A percentile compares a stretch with the other conserved stretches of the same genome.
These are phyloP conservation scores for Strigamia transsilvanica DNA, from an alignment of 2,888 invertebrate species.

Conservation along the genomic window DNA sequence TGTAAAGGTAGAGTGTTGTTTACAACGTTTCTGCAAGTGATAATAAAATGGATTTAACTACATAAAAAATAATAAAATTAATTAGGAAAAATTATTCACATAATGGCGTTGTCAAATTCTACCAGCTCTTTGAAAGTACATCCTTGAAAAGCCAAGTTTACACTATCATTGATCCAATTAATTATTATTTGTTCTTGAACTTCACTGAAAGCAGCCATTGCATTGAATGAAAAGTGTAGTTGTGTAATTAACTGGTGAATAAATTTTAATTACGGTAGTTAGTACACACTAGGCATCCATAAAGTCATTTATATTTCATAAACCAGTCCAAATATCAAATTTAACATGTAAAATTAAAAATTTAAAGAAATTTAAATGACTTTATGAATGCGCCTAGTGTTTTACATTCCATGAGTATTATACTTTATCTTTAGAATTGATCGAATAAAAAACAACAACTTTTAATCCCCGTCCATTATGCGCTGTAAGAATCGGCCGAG, in stretches of 20 bases:
- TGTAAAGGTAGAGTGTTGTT: not conserved
- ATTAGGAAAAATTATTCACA: not conserved
- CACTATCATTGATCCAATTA: not conserved
- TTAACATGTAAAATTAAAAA: too few species aligned
- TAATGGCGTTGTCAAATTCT: not conserved
- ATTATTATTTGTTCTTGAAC: not conserved
- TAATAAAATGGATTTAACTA: too few species aligned
- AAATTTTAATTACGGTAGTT: not conserved
- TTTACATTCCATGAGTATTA: too few species aligned
- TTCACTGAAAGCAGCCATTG: not conserved
- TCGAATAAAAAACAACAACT: not conserved
- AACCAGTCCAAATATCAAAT: too few species aligned
- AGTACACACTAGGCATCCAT: too few species aligned
- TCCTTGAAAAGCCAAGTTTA: not conserved
- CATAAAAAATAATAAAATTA: too few species aligned
- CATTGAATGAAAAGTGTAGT: not conserved
- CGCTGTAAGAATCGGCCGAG: not conserved
- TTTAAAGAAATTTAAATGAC: too few species aligned
- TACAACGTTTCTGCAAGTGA: not conserved
- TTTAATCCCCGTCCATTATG: not conserved
- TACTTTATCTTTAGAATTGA: not conserved
- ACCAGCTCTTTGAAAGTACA: not conserved
- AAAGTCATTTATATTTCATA: too few species aligned
- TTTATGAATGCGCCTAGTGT: too few species aligned
- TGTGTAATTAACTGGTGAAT: not conserved